Percentiles rank a stretch among this genome's conserved stretches.
Conservation (phyloP, 1,140 invertebrate genomes). For the Gonatopus flavifemur region DNA sequence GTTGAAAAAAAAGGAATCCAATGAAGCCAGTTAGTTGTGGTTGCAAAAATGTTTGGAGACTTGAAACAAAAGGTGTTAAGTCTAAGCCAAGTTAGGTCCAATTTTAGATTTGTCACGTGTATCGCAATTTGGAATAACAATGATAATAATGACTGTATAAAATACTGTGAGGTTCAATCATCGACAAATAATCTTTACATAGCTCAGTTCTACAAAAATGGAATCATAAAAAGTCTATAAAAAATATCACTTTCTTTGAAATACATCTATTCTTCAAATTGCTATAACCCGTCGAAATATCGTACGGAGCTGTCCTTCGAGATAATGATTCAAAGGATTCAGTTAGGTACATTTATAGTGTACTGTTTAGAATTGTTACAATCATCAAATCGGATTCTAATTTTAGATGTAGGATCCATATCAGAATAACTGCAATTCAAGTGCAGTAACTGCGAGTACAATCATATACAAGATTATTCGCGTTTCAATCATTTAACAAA, state of each 20-base stretch:
- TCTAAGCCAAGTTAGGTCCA: neutral
- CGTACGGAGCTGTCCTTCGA: neutral
- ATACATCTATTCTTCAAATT: no score
- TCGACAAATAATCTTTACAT: neutral
- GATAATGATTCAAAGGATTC: neutral
- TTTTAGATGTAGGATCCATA: no score
- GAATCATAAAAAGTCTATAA: neutral
- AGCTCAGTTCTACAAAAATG: neutral
- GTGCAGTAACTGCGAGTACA: no score
- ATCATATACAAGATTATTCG: no score
- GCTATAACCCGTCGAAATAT: neutral
- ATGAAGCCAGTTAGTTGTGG: neutral
- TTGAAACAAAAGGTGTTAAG: neutral
- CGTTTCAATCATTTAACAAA: no score
- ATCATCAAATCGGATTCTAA: slow-evolving; percentile 6
- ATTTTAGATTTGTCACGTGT: neutral
- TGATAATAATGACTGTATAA: neutral
- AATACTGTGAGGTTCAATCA: neutral
- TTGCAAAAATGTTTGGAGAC: neutral
- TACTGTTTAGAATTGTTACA: neutral
- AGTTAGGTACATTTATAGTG: neutral
- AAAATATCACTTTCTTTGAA: neutral
- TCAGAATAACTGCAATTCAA: no score
- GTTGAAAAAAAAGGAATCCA: no score
- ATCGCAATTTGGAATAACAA: neutral